Conservation (phyloP, 2,113 vertebrate species). For the Epinephelus moara region DNA sequence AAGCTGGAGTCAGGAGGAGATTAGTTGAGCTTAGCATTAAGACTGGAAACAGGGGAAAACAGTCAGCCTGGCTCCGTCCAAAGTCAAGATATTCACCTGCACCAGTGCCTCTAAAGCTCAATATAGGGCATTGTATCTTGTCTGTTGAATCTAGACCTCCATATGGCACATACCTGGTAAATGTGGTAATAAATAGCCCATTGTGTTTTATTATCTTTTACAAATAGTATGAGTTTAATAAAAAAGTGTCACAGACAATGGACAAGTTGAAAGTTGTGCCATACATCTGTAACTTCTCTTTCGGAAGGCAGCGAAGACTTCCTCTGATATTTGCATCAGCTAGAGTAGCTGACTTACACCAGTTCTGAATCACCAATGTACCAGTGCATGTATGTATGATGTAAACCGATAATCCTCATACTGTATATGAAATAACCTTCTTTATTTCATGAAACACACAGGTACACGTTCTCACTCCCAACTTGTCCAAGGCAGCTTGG, state of each 20-base stretch:
- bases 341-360: background rate
- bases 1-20: too few relatives aligned
- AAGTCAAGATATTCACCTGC: background rate
- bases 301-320: background rate
- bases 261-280: background rate
- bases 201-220: background rate
- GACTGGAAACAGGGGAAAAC: background rate
- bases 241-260: background rate
- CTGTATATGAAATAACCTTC: slow-evolving; percentile 3
- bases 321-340: slow-evolving; percentile 6
- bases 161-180: too few relatives aligned
- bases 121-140: background rate
- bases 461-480: too few relatives aligned
- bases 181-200: too few relatives aligned
- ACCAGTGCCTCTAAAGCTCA: background rate
- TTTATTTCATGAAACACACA: slow-evolving; percentile 2
- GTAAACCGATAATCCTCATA: slow-evolving; percentile 29
- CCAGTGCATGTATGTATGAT: background rate
- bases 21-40: background rate
- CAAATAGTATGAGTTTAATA: background rate
- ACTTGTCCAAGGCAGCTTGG: too few relatives aligned
- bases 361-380: slow-evolving; percentile 19
- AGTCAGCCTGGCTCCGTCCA: background rate
- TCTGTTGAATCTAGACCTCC: background rate
- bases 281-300: background rate